Conservation (phyloP, 2,888 invertebrate species). For the Metacarcinus magister region DNA sequence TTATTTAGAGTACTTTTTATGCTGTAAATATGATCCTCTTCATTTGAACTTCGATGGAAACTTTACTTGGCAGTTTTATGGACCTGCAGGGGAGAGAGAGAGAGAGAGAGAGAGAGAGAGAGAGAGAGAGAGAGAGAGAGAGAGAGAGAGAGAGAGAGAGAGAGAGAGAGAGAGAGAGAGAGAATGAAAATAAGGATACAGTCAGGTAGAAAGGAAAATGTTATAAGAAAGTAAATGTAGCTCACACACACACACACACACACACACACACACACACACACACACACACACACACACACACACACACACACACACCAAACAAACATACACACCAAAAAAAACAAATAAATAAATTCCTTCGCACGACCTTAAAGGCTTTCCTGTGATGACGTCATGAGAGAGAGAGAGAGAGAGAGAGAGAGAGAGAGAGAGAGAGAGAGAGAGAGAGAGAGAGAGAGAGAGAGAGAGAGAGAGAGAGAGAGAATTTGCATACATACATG, state of each 20-base stretch:
- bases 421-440: not conserved
- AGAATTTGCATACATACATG: not conserved
- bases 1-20: not conserved
- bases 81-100: not conserved
- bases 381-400: not conserved
- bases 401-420: not conserved
- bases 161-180: constrained; percentile 2
- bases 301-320: too few species aligned
- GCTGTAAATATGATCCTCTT: not conserved
- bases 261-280: constrained; percentile 26
- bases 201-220: too few species aligned
- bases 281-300: too few species aligned
- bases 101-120: not conserved
- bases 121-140: constrained; percentile 10
- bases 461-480: not conserved
- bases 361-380: not conserved
- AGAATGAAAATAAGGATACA: not conserved
- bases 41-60: not conserved
- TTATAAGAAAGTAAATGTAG: not conserved
- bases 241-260: not conserved
- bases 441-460: constrained; percentile 42
- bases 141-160: constrained; percentile 7
- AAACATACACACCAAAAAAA: not conserved
- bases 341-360: not conserved
- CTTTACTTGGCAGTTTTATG: not conserved